phyloP scores from a whole-genome alignment of 2,888 invertebrate genomes.

The Spialia ferax region DNA sequence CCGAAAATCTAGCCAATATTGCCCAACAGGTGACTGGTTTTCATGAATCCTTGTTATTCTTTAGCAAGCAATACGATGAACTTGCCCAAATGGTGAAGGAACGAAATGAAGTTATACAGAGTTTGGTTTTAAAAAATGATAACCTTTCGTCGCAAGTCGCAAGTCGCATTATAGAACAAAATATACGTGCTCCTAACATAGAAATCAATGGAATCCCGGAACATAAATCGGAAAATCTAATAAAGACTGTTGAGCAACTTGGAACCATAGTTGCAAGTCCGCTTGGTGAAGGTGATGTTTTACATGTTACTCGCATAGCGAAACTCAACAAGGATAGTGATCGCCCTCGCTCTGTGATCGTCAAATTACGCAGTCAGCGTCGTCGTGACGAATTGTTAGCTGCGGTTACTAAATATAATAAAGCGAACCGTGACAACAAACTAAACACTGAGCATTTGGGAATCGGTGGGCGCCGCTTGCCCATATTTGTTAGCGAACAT shows the following conservation, averaged over 20 bases:
- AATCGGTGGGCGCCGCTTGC: conserved; percentile 11
- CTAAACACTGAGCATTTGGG: conserved; percentile 43
- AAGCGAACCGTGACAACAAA: neutral
- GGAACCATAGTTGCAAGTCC: conserved; percentile 1
- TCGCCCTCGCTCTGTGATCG: conserved; percentile 27
- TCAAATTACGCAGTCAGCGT: conserved; percentile 29
- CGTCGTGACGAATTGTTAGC: conserved; percentile 30
- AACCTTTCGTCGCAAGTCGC: conserved; percentile 7
- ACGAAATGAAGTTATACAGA: conserved; percentile 15
- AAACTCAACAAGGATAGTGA: conserved; percentile 31
- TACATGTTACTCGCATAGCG: conserved; percentile 27
- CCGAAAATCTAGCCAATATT: conserved; percentile 19
- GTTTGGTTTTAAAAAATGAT: conserved; percentile 1
- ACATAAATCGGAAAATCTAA: conserved; percentile 15
- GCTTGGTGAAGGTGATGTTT: neutral
- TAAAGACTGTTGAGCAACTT: conserved; percentile 19
- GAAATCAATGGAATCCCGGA: conserved; percentile 24
- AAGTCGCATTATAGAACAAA: conserved; percentile 14
- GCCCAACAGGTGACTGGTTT: conserved; percentile 13
- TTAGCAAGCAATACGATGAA: conserved; percentile 25
- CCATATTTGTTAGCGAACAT: conserved; percentile 22
- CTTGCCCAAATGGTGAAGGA: conserved; percentile 15
- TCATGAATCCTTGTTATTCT: conserved; percentile 15
- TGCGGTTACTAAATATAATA: conserved; percentile 26
- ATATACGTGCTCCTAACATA: conserved; percentile 7